phyloP scores from a whole-genome alignment of 2,888 invertebrate species.

The Terebella lapidaria region DNA sequence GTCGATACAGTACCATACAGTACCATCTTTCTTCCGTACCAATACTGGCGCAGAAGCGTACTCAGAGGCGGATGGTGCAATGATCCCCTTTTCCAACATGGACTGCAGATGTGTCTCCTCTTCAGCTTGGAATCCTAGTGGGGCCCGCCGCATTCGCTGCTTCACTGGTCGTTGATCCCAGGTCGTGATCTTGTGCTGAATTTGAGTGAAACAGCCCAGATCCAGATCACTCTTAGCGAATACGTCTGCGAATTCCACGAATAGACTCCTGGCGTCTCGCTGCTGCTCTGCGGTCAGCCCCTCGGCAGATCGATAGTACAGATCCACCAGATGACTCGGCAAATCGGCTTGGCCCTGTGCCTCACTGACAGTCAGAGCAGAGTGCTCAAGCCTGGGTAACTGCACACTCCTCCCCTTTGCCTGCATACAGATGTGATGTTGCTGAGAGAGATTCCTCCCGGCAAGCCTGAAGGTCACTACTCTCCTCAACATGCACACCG shows the following conservation, averaged over 20 bases:
- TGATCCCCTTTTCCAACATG: neutral
- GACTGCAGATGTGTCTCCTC: neutral
- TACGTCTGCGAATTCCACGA: neutral
- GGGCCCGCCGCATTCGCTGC: constrained; percentile 3
- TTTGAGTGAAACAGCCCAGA: neutral
- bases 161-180: constrained; percentile 7
- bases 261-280: neutral
- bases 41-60: neutral
- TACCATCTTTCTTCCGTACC: too few species aligned
- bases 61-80: neutral
- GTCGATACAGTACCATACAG: too few species aligned
- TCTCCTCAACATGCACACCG: too few species aligned
- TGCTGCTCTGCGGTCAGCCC: neutral
- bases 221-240: constrained; percentile 2
- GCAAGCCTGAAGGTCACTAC: too few species aligned
- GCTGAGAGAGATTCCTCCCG: too few species aligned
- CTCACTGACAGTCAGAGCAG: too few species aligned
- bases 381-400: too few species aligned
- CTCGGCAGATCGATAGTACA: too few species aligned
- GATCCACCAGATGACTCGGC: too few species aligned
- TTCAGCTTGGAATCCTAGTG: neutral
- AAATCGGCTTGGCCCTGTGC: too few species aligned
- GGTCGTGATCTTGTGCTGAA: constrained; percentile 9
- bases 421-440: too few species aligned
- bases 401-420: too few species aligned